Base-by-base conservation (phyloP, 2,888 invertebrate species). In the Bhutanitis thaidina region DNA sequence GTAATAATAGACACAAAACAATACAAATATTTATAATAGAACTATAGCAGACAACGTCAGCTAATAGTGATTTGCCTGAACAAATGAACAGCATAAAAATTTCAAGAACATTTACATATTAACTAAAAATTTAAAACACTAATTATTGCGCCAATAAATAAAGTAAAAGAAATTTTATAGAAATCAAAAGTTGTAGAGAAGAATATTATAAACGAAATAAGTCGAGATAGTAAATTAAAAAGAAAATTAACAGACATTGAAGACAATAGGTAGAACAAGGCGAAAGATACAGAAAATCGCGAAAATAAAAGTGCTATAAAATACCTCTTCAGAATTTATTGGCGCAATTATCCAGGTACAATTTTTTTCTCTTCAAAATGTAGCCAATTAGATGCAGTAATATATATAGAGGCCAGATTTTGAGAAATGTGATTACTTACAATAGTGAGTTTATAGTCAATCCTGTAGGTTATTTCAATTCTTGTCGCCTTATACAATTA, bases 341-440 rank as follows among this genome's bases (percentile, higher is more conserved):
- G 81, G 80, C 74, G 80, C 80, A 85, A 81, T 71, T 67, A 54
- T 78, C 84, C 84, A 87, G 85, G 88, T 87, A 87, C 86, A 74
- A 67, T 72, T 77, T 63, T 52, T 77, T 75, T 60, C 67, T 64
- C 67, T 64, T 70, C 64, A 74, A 77, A 69, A 74, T 65, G 65
- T 67, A 77, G 74, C 76, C 74, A 68, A 75, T 69, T 69, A 59
- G 61, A 68, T 63, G 57, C 64, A 57, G 63, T 67, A 67, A 53
- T 59, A 54, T 58, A n/a, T n/a, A 67, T 60, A 60, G 58, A 79
- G 77, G 79, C 78, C 73, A 71, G 64, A 74, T 73, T 69, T 73
- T 65, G 65, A 69, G 71, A 71, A 70, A 80, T 77, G 79, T 76
- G 67, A 58, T 62, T 63, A 65, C 70, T 70, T 73, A 74, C 53